A percentile compares a stretch with the other conserved stretches of the same genome.
Evolutionary conservation across 2,888 invertebrate species (phyloP).

Genomic region (Agonopterix heracliana): DNA sequence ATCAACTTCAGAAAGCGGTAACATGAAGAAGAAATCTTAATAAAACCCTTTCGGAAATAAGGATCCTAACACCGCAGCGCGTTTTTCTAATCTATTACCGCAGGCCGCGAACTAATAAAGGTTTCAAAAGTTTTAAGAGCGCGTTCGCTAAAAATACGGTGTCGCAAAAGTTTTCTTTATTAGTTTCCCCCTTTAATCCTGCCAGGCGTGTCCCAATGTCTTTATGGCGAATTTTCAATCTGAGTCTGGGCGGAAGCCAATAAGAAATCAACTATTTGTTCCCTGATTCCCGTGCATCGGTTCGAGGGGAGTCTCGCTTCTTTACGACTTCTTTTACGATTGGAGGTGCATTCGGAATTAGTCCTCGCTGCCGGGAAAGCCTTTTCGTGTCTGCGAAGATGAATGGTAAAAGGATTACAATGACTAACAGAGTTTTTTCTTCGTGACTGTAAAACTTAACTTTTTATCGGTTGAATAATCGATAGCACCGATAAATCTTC

Average conservation of each 20-base stretch:
- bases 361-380: conserved; percentile 63
- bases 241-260: conserved; percentile 72
- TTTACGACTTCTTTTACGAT: conserved; percentile 76
- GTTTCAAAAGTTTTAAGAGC: conserved; percentile 61
- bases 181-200: conserved; percentile 73
- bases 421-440: conserved; percentile 43
- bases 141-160: conserved; percentile 73
- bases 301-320: conserved; percentile 67
- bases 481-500: conserved; percentile 3
- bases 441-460: conserved; percentile 24
- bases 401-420: conserved; percentile 72
- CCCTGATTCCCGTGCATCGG: conserved; percentile 70
- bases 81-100: conserved; percentile 54
- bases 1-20: conserved; percentile 39
- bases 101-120: conserved; percentile 62
- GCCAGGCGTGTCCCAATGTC: conserved; percentile 73
- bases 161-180: conserved; percentile 76
- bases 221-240: conserved; percentile 76
- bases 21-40: conserved; percentile 38
- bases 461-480: conserved; percentile 27
- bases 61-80: conserved; percentile 38
- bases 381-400: conserved; percentile 68
- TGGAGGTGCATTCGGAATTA: conserved; percentile 75
- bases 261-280: conserved; percentile 75
- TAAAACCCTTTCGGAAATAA: conserved; percentile 41